These are phyloP conservation scores for Puntigrus tetrazona DNA, from an alignment of 2,113 vertebrate species.

Conservation along the genomic window DNA sequence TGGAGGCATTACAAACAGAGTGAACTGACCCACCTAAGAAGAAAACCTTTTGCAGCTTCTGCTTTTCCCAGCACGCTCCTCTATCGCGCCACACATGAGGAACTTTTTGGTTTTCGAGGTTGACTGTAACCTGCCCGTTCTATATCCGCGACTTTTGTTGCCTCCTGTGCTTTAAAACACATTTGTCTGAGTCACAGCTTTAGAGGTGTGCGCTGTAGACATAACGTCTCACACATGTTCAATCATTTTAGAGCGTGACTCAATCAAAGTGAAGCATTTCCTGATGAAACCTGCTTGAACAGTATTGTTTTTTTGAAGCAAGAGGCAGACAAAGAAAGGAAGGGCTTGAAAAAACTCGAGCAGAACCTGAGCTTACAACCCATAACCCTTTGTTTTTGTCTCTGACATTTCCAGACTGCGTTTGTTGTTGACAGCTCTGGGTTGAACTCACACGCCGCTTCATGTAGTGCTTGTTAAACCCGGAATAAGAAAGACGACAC, in stretches of 20 bases:
- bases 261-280: neutral
- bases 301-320: neutral
- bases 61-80: neutral
- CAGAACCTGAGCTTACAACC: neutral
- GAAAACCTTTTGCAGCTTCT: neutral
- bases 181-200: neutral
- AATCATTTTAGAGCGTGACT: neutral
- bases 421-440: neutral
- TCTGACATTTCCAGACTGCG: neutral
- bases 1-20: neutral
- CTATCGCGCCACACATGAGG: neutral
- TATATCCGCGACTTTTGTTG: neutral
- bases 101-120: neutral
- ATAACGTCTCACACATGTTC: neutral
- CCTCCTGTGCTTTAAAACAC: neutral
- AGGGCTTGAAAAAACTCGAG: neutral
- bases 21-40: neutral
- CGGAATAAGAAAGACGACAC: conserved; percentile 9
- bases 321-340: neutral
- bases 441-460: neutral
- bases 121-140: neutral
- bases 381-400: neutral
- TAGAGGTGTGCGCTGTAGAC: neutral
- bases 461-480: conserved; percentile 4
- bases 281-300: neutral